Conservation (phyloP, 92 coral and sea anemone species). For the Zoanthus solanderi region DNA sequence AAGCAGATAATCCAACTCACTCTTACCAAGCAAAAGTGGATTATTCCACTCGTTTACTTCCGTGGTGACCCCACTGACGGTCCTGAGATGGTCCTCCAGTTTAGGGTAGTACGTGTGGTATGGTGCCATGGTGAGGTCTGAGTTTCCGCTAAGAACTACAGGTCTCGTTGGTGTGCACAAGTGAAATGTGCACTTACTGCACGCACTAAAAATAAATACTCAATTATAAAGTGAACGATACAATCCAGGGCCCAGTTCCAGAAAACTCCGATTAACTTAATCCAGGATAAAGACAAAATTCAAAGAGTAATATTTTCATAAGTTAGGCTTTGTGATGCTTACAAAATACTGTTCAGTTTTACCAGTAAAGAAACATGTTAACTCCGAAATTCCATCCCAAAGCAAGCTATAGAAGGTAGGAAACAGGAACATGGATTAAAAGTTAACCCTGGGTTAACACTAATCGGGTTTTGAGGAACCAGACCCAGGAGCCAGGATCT, state of each 20-base stretch:
- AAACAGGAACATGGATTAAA: too few species aligned
- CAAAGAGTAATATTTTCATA: too few species aligned
- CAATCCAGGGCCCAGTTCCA: not conserved
- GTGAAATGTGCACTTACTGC: slow-evolving; percentile 85
- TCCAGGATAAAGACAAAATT: too few species aligned
- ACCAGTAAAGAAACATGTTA: too few species aligned
- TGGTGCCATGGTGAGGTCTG: slow-evolving; percentile 83
- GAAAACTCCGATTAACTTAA: too few species aligned
- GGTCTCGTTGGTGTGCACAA: slow-evolving; percentile 93
- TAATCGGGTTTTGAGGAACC: too few species aligned
- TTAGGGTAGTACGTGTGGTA: slow-evolving; percentile 94
- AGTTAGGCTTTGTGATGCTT: too few species aligned
- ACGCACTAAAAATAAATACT: slow-evolving; percentile 67
- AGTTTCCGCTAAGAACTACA: slow-evolving; percentile 88
- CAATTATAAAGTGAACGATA: not conserved
- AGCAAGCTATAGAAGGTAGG: too few species aligned
- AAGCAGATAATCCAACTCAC: not conserved
- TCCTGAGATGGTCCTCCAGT: slow-evolving; percentile 88
- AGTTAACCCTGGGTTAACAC: too few species aligned
- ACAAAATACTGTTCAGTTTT: too few species aligned
- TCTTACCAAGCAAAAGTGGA: slow-evolving; percentile 90
- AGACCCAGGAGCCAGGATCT: too few species aligned
- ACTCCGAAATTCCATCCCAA: too few species aligned
- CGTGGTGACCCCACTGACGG: slow-evolving; percentile 84
- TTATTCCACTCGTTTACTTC: slow-evolving; percentile 89